phyloP scores from a whole-genome alignment of 1,140 invertebrate genomes.

The Idris sp. region DNA sequence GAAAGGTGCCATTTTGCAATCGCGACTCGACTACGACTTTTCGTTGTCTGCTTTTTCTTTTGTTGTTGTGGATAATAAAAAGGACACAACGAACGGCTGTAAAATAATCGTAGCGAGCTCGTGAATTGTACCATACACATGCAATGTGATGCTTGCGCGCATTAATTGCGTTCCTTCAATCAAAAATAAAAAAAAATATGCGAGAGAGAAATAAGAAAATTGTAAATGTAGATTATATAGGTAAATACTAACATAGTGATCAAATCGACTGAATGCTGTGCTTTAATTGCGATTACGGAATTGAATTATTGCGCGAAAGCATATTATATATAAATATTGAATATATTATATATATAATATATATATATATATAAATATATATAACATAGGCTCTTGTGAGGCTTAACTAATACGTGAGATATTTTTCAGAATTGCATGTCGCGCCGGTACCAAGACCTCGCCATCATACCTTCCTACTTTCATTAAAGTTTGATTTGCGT shows the following conservation, averaged over 20 bases:
- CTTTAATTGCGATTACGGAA: constrained; percentile 50
- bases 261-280: constrained; percentile 59
- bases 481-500: constrained; percentile 47
- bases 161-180: constrained; percentile 52
- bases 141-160: constrained; percentile 54
- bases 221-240: constrained; percentile 29
- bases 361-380: constrained; percentile 2
- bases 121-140: constrained; percentile 44
- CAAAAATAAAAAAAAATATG: constrained; percentile 19
- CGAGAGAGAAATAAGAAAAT: constrained; percentile 7
- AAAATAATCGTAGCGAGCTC: constrained; percentile 28
- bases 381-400: constrained; percentile 50
- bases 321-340: constrained; percentile 34
- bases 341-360: constrained; percentile 31
- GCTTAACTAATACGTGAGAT: constrained; percentile 59
- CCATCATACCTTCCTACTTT: constrained; percentile 52
- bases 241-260: constrained; percentile 51
- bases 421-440: constrained; percentile 44
- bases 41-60: constrained; percentile 16
- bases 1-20: constrained; percentile 60
- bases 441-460: constrained; percentile 6
- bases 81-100: neutral
- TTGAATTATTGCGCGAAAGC: constrained; percentile 61
- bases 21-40: constrained; percentile 29
- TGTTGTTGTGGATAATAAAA: no score